Evolutionary conservation across 2,797 vertebrate species (phyloP).

Genomic region (Decapterus maruadsi): DNA sequence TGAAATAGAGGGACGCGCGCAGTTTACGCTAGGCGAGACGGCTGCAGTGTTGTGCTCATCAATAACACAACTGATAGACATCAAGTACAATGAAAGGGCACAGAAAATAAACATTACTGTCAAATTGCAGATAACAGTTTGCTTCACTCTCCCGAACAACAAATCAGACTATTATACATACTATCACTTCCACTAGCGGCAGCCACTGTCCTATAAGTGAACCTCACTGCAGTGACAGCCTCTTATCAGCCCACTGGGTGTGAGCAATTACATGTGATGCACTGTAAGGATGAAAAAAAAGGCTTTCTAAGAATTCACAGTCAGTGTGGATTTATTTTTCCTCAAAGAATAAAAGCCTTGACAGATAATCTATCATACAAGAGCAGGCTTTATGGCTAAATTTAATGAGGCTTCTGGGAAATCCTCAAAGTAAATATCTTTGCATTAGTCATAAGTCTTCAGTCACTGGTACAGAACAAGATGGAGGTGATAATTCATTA

Average conservation of each 20-base stretch:
- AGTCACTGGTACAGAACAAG: background rate
- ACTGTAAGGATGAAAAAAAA: background rate
- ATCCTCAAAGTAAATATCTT: background rate
- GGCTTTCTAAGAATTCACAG: background rate
- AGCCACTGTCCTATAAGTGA: slow-evolving; percentile 51
- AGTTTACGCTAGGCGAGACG: slow-evolving; percentile 13
- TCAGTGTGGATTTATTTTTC: slow-evolving; percentile 27
- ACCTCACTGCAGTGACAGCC: slow-evolving; percentile 29
- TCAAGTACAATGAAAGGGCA: slow-evolving; percentile 57
- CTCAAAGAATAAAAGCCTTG: background rate
- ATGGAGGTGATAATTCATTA: background rate
- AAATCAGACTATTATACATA: slow-evolving; percentile 39
- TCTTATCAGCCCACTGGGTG: slow-evolving; percentile 17
- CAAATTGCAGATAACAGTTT: slow-evolving; percentile 41
- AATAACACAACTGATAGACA: slow-evolving; percentile 61
- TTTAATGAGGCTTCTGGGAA: slow-evolving; percentile 23
- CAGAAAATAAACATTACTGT: slow-evolving; percentile 51
- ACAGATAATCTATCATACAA: slow-evolving; percentile 13
- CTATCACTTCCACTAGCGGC: slow-evolving; percentile 18
- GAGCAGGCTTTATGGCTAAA: background rate
- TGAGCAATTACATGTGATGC: slow-evolving; percentile 9
- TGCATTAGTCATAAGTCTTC: slow-evolving; percentile 7
- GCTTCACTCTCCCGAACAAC: slow-evolving; percentile 35
- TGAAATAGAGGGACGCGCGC: slow-evolving; percentile 16
- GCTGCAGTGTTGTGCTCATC: slow-evolving; percentile 42